Evolutionary conservation across 2,888 invertebrate species (phyloP).

Genomic region (Scaptodrosophila latifasciaeformis): DNA sequence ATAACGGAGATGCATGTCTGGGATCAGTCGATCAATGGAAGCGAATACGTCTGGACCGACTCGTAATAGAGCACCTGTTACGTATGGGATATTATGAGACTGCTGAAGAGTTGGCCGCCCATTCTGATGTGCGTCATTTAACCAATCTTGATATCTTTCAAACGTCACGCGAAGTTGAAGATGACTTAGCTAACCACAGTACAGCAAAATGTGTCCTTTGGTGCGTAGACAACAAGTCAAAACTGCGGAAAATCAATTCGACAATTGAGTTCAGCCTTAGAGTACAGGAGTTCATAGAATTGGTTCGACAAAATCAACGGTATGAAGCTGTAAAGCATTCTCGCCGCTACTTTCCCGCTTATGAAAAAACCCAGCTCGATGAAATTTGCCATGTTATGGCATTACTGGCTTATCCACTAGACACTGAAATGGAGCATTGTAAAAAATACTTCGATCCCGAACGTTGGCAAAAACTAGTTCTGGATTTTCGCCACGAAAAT

Average conservation of each 20-base stretch:
- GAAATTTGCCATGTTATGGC: slow-evolving; percentile 97
- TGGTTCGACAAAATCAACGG: slow-evolving; percentile 89
- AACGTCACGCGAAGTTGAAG: slow-evolving; percentile 90
- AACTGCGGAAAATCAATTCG: slow-evolving; percentile 93
- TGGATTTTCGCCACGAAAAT: slow-evolving; percentile 95
- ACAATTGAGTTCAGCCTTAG: slow-evolving; percentile 94
- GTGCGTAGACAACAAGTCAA: slow-evolving; percentile 98
- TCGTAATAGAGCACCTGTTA: slow-evolving; percentile 97
- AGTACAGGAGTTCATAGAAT: slow-evolving; percentile 92
- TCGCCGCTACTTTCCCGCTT: slow-evolving; percentile 90
- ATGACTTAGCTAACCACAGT: slow-evolving; percentile 86
- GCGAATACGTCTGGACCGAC: slow-evolving; percentile 83
- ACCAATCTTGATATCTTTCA: slow-evolving; percentile 94
- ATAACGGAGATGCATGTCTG: slow-evolving; percentile 67
- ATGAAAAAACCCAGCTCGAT: slow-evolving; percentile 89
- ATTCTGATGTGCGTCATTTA: slow-evolving; percentile 87
- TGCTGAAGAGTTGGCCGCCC: slow-evolving; percentile 89
- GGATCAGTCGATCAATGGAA: slow-evolving; percentile 74
- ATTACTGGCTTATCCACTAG: slow-evolving; percentile 92
- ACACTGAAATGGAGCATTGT: slow-evolving; percentile 84
- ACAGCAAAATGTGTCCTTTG: slow-evolving; percentile 92
- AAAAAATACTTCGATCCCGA: slow-evolving; percentile 80
- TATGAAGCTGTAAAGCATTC: slow-evolving; percentile 97
- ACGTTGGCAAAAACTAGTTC: slow-evolving; percentile 89
- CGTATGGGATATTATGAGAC: slow-evolving; percentile 96